Base-by-base conservation (phyloP, 2,797 vertebrate species). In the Karalla daura region DNA sequence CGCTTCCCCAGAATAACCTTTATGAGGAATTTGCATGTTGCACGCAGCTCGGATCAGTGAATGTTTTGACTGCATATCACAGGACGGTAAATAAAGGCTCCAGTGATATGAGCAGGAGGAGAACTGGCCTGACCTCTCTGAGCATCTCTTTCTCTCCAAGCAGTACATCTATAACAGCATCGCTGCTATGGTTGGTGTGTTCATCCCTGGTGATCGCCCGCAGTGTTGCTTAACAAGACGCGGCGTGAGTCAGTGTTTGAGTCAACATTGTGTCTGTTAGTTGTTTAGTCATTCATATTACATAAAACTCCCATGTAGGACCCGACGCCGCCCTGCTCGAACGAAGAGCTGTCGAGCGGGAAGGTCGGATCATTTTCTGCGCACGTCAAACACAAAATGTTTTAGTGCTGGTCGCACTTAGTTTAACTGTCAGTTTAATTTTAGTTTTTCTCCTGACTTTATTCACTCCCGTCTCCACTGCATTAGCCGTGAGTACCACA, bases 401-500 rank as follows among this genome's bases (percentile, higher is more conserved):
- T 54, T 36, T 15, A 20, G 30, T 33, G 11, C 27, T 23, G 7
- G n/a, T n/a, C 13, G 32, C 30, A 28, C 14, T 49, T 27, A 14
- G n/a, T 8, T 6, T 0, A 28, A 20, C 20, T 21, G 15, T 7
- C 28, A 30, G 24, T 72, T 55, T 52, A 30, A 59, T 1, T 36
- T 20, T 47, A 18, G 46, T 23, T 50, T 63, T 18, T 63, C 12
- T 60, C 13, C 45, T 60, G 23, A 6, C 24, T 30, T 13, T n/a
- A 49, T 55, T 21, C 21, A 32, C 77, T 27, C 46, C 12, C 18
- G 6, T 72, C 37, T 3, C 43, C 49, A 46, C 78, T 63, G 64
- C 63, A 54, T 55, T 60, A 45, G 51, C 44, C 78, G 55, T 83
- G 55, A 86, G 80, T 82, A 76, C 77, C 80, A 18, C 18, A 75